A percentile compares a stretch with the other conserved stretches of the same genome.
Evolutionary conservation across 1,140 invertebrate species (phyloP).

Genomic region (Drosophila watanabei): DNA sequence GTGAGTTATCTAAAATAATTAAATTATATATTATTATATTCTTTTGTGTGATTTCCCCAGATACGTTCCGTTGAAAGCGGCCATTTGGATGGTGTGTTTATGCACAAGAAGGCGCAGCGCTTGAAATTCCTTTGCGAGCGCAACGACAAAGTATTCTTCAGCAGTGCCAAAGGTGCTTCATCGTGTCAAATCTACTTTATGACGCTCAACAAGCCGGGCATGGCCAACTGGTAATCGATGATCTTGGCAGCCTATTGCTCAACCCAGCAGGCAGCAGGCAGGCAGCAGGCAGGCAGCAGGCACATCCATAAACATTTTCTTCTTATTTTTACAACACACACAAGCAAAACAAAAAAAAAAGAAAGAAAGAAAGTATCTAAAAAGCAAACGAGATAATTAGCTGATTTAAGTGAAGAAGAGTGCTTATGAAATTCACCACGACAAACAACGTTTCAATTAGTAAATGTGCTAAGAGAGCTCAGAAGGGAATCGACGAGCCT

Average conservation of each 20-base stretch:
- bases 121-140: slow-evolving; percentile 99
- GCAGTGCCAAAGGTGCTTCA: slow-evolving; percentile 98
- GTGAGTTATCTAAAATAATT: slow-evolving; percentile 87
- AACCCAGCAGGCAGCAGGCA: slow-evolving; percentile 25
- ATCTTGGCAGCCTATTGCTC: slow-evolving; percentile 43
- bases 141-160: slow-evolving; percentile 99
- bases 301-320: slow-evolving; percentile 51
- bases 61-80: slow-evolving; percentile 97
- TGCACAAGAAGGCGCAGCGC: slow-evolving; percentile 99
- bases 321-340: slow-evolving; percentile 68
- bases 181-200: slow-evolving; percentile 99
- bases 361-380: slow-evolving; percentile 54
- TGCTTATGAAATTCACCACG: slow-evolving; percentile 71
- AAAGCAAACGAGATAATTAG: slow-evolving; percentile 51
- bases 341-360: slow-evolving; percentile 30
- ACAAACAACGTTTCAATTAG: slow-evolving; percentile 81
- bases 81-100: slow-evolving; percentile 99
- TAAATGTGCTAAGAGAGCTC: slow-evolving; percentile 75
- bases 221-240: slow-evolving; percentile 97
- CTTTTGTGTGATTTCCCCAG: too few relatives aligned
- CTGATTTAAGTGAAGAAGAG: slow-evolving; percentile 69
- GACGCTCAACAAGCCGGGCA: slow-evolving; percentile 99
- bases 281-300: too few relatives aligned
- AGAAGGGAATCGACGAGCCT: slow-evolving; percentile 16
- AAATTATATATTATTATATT: too few relatives aligned